Evolutionary conservation across 1,140 invertebrate species (phyloP), one percentile per base, ranked within the genome.

Genomic region (Cyrtorhinus lividipennis): DNA sequence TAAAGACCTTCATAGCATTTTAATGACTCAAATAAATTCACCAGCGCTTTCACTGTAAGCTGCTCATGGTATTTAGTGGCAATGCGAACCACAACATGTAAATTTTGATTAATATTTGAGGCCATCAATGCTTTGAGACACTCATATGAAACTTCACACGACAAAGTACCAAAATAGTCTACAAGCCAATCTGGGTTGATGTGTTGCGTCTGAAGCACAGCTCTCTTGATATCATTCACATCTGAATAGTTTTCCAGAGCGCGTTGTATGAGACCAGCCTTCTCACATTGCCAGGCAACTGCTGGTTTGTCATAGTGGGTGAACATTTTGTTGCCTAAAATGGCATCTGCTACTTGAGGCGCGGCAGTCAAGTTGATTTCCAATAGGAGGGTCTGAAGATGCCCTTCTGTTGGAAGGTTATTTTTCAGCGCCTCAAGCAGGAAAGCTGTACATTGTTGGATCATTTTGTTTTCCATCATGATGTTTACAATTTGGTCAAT

Each of bases 41-140:
- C 99, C n/a, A 99, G 77, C 1, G 91, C 81, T 73, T 95, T 92
- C 1, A 95, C 98, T 2, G 90, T 92, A 13, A 99, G 77, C 72
- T 99, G 94, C 73, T 99, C 96, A 70, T 98, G 94, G 75, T 99
- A 99, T 74, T 99, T 99, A 2, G 93, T 98, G 1, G 96, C 95
- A 61, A 99, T 97, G 73, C 93, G 91, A 2, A 95, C 90, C 71
- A 89, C 93, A 63, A 95, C 91, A 75, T 99, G 95, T 38, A 99
- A 76, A 74, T 98, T 99, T 73, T 98, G 95, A 24, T 95, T 80
- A 59, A 99, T 93, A 73, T 99, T 99, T 2, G 93, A 91, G 26
- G 90, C 90, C 0, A 99, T 78, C 95, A 99, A 99, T 0, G 92
- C 92, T 71, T 96, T 95, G 1, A 99, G 75, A 72, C 96, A 99